These are phyloP conservation scores for Dendrolimus kikuchii DNA, from an alignment of 1,140 invertebrate species.

Conservation along the genomic window DNA sequence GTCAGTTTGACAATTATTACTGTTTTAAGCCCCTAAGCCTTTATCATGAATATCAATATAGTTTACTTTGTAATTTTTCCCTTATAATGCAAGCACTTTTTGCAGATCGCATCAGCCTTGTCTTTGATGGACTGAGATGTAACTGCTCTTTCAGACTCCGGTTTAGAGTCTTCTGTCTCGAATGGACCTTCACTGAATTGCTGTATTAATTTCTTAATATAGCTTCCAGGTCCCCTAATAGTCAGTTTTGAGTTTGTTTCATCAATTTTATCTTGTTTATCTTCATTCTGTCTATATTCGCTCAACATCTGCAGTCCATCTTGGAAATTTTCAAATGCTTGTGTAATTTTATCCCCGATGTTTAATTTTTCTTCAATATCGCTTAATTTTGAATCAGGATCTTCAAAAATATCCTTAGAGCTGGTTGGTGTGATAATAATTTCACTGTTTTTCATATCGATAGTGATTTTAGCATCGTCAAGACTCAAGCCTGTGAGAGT, in stretches of 20 bases:
- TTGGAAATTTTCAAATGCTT: conserved; percentile 48
- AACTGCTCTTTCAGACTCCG: conserved; percentile 43
- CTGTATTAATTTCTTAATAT: conserved; percentile 65
- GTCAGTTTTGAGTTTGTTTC: conserved; percentile 45
- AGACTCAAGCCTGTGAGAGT: conserved; percentile 47
- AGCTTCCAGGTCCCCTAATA: conserved; percentile 58
- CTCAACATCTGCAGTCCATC: conserved; percentile 32
- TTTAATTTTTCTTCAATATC: conserved; percentile 45
- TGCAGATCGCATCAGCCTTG: conserved; percentile 66
- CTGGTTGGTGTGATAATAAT: conserved; percentile 56
- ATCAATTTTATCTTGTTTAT: conserved; percentile 24
- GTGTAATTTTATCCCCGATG: conserved; percentile 44
- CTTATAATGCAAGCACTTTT: conserved; percentile 70
- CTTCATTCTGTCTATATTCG: conserved; percentile 23
- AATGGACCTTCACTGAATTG: conserved; percentile 68
- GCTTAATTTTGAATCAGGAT: conserved; percentile 23
- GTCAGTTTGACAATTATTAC: no score
- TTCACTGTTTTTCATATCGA: conserved; percentile 57
- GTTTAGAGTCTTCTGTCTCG: conserved; percentile 47
- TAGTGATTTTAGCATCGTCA: conserved; percentile 53
- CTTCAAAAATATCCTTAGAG: conserved; percentile 33
- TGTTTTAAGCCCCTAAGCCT: no score
- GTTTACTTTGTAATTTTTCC: conserved; percentile 54
- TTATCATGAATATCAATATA: no score
- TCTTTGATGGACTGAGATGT: conserved; percentile 49